Evolutionary conservation across 2,797 vertebrate species (phyloP), one percentile per base, ranked within the genome.

Genomic region (Enteromius unitaeniatus): DNA sequence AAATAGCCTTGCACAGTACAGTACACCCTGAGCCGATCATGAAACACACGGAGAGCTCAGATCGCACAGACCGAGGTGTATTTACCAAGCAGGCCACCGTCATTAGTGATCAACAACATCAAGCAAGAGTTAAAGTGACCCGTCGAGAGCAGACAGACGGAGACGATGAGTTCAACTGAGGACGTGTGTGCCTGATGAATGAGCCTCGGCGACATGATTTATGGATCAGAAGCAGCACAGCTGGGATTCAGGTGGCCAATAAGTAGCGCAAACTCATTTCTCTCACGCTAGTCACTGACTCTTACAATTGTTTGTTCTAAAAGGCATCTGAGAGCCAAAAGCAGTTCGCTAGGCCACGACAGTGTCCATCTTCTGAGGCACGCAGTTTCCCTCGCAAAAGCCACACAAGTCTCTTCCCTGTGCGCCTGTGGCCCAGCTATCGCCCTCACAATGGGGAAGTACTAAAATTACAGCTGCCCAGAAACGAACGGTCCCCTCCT

Each of bases 391-490:
- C 64, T 58, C 26, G 34, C 23, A 31, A 69, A 78, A 77, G 65
- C 40, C 60, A 51, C 81, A 17, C 23, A 68, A 81, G 82, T 70
- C 19, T 72, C 53, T 67, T 69, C 78, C 65, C 40, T 62, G 64
- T 47, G 49, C 3, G 4, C 45, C 75, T 15, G 81, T 62, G 84
- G 73, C 70, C 65, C 73, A 81, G 79, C 77, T 68, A 45, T 85
- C 31, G 58, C 70, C 79, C 80, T 86, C 84, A 81, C 79, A 88
- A 88, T 88, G 84, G 84, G 88, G 88, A 88, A 89, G 87, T 88
- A 75, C 79, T 86, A 88, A 87, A 88, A 85, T 87, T 82, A 85
- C 84, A 87, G 78, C 86, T 84, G 82, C 70, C 81, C 82, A 89
- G 77, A 88, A 84, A 84, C 73, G 42, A 85, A 75, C 13, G 14